Base-by-base conservation (phyloP, 2,797 vertebrate genomes). In the Hoplostethus atlanticus region DNA sequence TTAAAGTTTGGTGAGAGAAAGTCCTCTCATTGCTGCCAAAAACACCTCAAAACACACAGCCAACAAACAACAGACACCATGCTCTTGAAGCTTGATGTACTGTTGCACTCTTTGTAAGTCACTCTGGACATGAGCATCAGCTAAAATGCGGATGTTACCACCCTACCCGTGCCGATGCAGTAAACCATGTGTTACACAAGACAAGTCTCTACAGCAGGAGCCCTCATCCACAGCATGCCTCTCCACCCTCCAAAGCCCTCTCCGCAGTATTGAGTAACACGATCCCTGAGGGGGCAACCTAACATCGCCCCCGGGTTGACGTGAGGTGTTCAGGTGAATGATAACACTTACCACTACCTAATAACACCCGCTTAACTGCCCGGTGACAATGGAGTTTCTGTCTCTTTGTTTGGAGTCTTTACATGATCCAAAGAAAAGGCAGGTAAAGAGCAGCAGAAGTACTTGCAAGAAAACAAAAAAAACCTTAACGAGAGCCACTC, bases 351-450 rank as follows among this genome's bases (percentile, higher is more conserved):
- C 31, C 30, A 31, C 40, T 54, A 83, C 12, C 13, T 48, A 55
- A 73, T n/a, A 64, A 70, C 69, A 21, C 74, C 50, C 9, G 72
- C 59, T 56, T 66, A 51, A 28, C 46, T 77, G 38, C n/a, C 60
- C 10, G 6, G 55, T 60, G 73, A 85, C 77, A 89, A 86, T 60
- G 30, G 28, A 58, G 64, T 7, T 7, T 17, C 25, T 71, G 67
- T 76, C 42, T 60, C 52, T 77, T 83, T 85, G 72, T 88, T 79
- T 82, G 68, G 51, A 4, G 31, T 75, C 71, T 78, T 84, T 61
- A 68, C 53, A 71, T 3, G 77, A 66, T 73, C 62, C 59, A 50
- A 58, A 73, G 68, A 72, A 48, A 36, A 70, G 31, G 56, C 56
- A 78, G 60, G 62, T 79, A 68, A 69, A 75, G 53, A 70, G 66